phyloP scores from a whole-genome alignment of 2,888 invertebrate species.

The Limenitis camilla region DNA sequence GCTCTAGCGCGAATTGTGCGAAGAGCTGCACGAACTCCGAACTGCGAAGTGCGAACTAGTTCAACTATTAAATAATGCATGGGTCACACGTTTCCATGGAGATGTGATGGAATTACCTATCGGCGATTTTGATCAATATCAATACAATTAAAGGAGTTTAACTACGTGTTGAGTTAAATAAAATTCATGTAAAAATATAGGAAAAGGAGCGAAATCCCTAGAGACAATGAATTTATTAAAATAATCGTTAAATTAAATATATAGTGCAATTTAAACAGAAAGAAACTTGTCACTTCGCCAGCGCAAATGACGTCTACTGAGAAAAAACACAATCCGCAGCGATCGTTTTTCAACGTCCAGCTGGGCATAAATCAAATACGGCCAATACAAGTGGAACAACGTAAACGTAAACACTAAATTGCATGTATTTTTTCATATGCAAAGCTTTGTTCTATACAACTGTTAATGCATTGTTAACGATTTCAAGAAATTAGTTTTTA shows the following conservation, averaged over 20 bases:
- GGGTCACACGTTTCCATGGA: too few species aligned
- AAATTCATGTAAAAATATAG: too few species aligned
- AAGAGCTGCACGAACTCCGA: too few species aligned
- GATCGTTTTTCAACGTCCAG: slow-evolving; percentile 33
- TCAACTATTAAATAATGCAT: slow-evolving; percentile 3
- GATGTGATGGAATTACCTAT: too few species aligned
- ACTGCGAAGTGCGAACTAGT: background rate
- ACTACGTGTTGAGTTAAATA: too few species aligned
- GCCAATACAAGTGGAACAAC: slow-evolving; percentile 29
- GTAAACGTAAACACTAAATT: slow-evolving; percentile 24
- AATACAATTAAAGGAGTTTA: too few species aligned
- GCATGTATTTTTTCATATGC: slow-evolving; percentile 19
- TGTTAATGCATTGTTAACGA: slow-evolving; percentile 13
- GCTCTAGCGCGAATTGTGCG: background rate
- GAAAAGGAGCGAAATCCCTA: too few species aligned
- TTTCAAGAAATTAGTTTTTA: slow-evolving; percentile 9
- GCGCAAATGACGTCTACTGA: slow-evolving; percentile 28
- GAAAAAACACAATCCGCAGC: slow-evolving; percentile 28
- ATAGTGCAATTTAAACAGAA: slow-evolving; percentile 4
- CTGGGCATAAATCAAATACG: slow-evolving; percentile 32
- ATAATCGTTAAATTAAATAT: background rate
- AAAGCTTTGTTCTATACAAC: slow-evolving; percentile 19
- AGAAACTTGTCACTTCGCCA: slow-evolving; percentile 19
- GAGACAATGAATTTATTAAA: too few species aligned
- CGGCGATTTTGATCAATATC: too few species aligned